Conservation (phyloP, 2,888 invertebrate species). For the Trissolcus brochymenae region DNA sequence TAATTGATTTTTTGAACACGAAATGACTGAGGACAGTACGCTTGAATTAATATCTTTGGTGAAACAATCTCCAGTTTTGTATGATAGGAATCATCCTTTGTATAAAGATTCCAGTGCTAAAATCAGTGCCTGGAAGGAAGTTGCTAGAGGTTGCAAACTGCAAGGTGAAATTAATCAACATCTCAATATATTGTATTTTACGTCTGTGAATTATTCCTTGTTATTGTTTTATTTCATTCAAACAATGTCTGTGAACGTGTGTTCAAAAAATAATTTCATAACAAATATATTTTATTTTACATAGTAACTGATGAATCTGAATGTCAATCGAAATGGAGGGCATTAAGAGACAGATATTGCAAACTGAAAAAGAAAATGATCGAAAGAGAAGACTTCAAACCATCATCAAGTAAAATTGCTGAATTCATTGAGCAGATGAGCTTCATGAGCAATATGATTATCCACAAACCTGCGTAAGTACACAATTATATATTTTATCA, state of each 20-base stretch:
- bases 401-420: conserved; percentile 4
- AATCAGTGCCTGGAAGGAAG: conserved; percentile 19
- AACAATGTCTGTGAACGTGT: too few species aligned
- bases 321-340: conserved; percentile 21
- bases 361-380: conserved; percentile 15
- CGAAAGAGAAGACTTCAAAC: background rate
- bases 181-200: background rate
- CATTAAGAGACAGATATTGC: conserved; percentile 14
- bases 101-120: conserved; percentile 15
- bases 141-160: conserved; percentile 12
- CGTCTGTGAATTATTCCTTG: background rate
- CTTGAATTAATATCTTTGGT: conserved; percentile 10
- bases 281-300: background rate
- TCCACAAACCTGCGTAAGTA: conserved; percentile 16
- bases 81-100: conserved; percentile 16
- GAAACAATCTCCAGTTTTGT: conserved; percentile 23
- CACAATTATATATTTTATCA: background rate
- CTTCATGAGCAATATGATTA: conserved; percentile 22
- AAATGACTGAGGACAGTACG: conserved; percentile 20
- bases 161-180: conserved; percentile 10
- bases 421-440: conserved; percentile 28
- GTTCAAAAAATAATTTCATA: too few species aligned
- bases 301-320: conserved; percentile 14
- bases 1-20: background rate
- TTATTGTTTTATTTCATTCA: background rate